Evolutionary conservation across 2,113 vertebrate genomes (phyloP).

Genomic region (Brienomyrus longianalis): DNA sequence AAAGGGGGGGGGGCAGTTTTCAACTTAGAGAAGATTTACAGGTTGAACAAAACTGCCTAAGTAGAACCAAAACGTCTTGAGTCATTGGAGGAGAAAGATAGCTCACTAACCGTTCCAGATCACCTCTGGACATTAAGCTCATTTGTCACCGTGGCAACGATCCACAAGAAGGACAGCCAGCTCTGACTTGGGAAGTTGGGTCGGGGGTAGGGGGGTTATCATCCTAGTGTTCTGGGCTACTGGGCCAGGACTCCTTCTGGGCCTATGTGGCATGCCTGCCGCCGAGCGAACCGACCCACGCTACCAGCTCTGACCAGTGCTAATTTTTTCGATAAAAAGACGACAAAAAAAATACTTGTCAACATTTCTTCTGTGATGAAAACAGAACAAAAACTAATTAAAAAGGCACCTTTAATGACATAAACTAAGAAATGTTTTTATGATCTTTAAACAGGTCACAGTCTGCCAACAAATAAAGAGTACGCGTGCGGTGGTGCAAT

Average conservation of each 20-base stretch:
- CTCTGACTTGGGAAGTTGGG: background rate
- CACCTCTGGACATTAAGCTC: constrained; percentile 34
- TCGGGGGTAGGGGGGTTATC: background rate
- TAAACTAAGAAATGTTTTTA: no score
- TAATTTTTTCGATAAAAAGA: no score
- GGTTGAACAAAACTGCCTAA: background rate
- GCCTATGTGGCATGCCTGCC: background rate
- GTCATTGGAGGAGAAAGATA: constrained; percentile 27
- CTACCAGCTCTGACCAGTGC: background rate
- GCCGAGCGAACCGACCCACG: no score
- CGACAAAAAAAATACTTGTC: no score
- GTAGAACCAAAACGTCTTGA: constrained; percentile 24
- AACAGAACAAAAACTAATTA: no score
- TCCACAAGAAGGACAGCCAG: background rate
- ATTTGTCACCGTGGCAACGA: constrained; percentile 24
- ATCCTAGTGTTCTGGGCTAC: constrained; percentile 24
- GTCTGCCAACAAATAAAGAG: no score
- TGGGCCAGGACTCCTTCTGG: constrained; percentile 3
- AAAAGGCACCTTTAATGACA: no score
- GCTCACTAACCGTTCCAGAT: constrained; percentile 27
- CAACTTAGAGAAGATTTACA: background rate
- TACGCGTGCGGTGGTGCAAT: no score
- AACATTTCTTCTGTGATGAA: no score
- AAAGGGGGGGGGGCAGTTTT: background rate
- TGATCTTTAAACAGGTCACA: no score